Conservation (phyloP, 1,140 invertebrate genomes). For the Lordiphosa mommai region DNA sequence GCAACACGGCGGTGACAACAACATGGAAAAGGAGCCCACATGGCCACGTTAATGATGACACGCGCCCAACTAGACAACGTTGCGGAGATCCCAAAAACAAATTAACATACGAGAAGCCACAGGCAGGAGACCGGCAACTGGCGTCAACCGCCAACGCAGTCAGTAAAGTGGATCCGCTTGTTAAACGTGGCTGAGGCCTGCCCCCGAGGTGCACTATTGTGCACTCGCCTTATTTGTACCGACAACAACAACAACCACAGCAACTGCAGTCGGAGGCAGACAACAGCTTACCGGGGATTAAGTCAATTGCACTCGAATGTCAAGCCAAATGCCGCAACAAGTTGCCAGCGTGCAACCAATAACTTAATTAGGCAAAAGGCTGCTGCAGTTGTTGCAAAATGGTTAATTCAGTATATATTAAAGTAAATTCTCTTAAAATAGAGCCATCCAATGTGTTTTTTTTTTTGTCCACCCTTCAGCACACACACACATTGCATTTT, state of each 20-base stretch:
- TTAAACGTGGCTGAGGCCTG: not conserved
- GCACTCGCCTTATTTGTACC: constrained; percentile 69
- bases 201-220: constrained; percentile 55
- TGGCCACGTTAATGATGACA: constrained; percentile 72
- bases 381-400: too few relatives aligned
- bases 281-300: constrained; percentile 63
- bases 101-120: constrained; percentile 64
- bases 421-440: too few relatives aligned
- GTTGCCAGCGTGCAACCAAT: constrained; percentile 70
- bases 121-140: constrained; percentile 7
- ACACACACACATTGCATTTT: constrained; percentile 30
- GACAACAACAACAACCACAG: constrained; percentile 51
- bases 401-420: too few relatives aligned
- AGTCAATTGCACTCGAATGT: constrained; percentile 75
- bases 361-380: constrained; percentile 69
- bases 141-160: constrained; percentile 42
- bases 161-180: constrained; percentile 22
- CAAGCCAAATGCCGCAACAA: constrained; percentile 70
- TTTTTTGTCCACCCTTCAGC: too few relatives aligned
- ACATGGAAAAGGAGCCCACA: constrained; percentile 4
- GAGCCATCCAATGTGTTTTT: too few relatives aligned
- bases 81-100: constrained; percentile 62
- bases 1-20: constrained; percentile 12
- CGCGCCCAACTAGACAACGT: constrained; percentile 58
- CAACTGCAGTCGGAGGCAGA: constrained; percentile 21